Evolutionary conservation across 2,113 vertebrate species (phyloP).

Genomic region (Numenius arquata): DNA sequence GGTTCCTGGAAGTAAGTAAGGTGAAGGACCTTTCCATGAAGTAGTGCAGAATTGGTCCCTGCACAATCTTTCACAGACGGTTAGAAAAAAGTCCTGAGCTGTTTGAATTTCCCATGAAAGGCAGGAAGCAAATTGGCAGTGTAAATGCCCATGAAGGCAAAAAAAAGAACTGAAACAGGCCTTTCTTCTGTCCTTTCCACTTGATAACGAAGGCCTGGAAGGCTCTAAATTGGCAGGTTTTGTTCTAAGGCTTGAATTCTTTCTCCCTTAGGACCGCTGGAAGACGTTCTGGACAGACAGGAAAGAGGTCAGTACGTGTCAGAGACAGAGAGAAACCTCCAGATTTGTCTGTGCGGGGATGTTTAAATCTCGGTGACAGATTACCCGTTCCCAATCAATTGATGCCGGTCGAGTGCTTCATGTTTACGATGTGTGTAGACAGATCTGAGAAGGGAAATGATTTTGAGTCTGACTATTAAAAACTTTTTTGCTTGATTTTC

Average conservation of each 20-base stretch:
- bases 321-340: not conserved
- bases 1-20: not conserved
- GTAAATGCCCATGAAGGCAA: not conserved
- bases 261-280: not conserved
- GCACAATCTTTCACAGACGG: not conserved
- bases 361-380: not conserved
- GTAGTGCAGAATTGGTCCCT: not conserved
- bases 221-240: not conserved
- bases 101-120: not conserved
- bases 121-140: not conserved
- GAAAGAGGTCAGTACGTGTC: not conserved
- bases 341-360: not conserved
- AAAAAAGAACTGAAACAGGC: not conserved
- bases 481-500: not conserved
- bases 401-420: not conserved
- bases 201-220: not conserved
- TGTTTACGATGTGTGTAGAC: not conserved
- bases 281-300: not conserved
- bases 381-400: not conserved
- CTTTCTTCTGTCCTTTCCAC: not conserved
- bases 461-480: not conserved
- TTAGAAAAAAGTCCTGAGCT: not conserved
- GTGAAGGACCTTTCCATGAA: not conserved
- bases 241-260: not conserved
- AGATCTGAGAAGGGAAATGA: not conserved